Evolutionary conservation across 1,140 invertebrate genomes (phyloP), one percentile per base, ranked within the genome.

Genomic region (Globodera rostochiensis): DNA sequence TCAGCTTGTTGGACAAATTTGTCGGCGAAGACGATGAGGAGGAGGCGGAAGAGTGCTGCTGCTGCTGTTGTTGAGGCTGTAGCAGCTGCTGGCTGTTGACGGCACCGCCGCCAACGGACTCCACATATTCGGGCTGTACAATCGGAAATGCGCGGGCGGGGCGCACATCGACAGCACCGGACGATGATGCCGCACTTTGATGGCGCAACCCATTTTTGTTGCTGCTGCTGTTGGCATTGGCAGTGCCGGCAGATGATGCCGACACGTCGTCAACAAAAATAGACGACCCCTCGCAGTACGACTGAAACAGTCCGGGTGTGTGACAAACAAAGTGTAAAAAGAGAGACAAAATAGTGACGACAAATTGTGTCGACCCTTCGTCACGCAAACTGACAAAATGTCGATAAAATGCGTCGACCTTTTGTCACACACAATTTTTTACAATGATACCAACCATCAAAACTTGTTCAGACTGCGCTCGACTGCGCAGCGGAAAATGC

Each of bases 401-500:
- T 1, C 25, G 25, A 25, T 1, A 25, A 25, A 25, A 25, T 25
- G 25, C 25, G 25, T 75, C 21, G 46, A 13, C 36, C 19, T 15
- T 50, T n/a, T 8, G 45, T 19, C 15, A 21, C 7, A 21, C 7
- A 7, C 6, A 11, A 36, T 49, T 77, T 71, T 82, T 2, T 36
- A 36, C 36, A 25, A 88, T 57, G 11, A 84, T n/a, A 80, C 79
- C 0, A 3, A 81, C 80, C 70, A 81, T 76, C 13, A 89, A 74
- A 15, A 87, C 64, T 57, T 73, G 25, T 6, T 80, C 77, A 46
- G 77, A 49, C 46, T n/a, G 86, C 81, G 67, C 81, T 60, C 50
- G 75, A 69, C 36, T 83, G 80, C 70, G 73, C 21, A 89, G 75
- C 11, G 88, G 88, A 82, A 89, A 90, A 60, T 86, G 84, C 45